A percentile compares a stretch with the other conserved stretches of the same genome.
These are phyloP conservation scores for Leptinotarsa rubiginosa DNA, from an alignment of 2,888 invertebrate species.

Conservation along the genomic window DNA sequence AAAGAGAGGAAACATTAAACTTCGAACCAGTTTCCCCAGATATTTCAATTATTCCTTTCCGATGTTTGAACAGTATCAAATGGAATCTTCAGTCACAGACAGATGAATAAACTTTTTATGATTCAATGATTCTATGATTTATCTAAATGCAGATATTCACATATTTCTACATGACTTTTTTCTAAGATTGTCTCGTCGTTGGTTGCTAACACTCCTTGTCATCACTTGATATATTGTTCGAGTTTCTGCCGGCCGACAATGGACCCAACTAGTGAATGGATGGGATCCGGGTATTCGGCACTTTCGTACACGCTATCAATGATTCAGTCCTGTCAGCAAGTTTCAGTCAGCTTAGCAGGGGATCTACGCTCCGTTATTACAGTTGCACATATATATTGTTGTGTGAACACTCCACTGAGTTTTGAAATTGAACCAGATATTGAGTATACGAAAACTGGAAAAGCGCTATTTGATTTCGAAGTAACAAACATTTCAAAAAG, in stretches of 20 bases:
- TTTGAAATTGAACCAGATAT: conserved; percentile 5
- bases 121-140: too few species aligned
- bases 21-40: too few species aligned
- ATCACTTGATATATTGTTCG: conserved; percentile 37
- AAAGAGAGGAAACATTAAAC: too few species aligned
- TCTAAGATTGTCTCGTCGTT: background rate
- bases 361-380: conserved; percentile 18
- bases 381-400: conserved; percentile 25
- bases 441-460: background rate
- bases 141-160: too few species aligned
- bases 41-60: too few species aligned
- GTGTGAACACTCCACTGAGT: conserved; percentile 12
- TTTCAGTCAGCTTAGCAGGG: conserved; percentile 16
- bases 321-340: conserved; percentile 33
- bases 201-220: conserved; percentile 34
- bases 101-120: too few species aligned
- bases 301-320: conserved; percentile 33
- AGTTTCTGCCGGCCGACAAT: conserved; percentile 31
- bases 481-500: background rate
- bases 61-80: too few species aligned
- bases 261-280: conserved; percentile 26
- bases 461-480: background rate
- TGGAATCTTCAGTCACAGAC: too few species aligned
- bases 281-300: conserved; percentile 33
- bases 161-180: background rate